A percentile compares a stretch with the other conserved stretches of the same genome.
Conservation (phyloP, 37 sponge, comb jelly and placozoan species). For the Diacarnus erythraeanus region DNA sequence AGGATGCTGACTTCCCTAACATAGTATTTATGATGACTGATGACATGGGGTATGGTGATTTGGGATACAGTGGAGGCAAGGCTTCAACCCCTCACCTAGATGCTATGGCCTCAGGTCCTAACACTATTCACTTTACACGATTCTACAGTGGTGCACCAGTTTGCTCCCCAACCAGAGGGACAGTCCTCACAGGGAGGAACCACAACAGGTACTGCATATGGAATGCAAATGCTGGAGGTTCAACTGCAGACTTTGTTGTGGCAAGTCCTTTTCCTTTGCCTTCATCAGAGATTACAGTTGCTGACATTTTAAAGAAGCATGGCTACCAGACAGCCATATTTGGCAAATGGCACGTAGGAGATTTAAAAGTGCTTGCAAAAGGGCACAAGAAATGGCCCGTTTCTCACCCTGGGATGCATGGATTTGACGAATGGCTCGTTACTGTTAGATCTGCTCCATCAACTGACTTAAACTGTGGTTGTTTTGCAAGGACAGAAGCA, state of each 20-base stretch:
- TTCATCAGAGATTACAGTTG: slow-evolving; percentile 57
- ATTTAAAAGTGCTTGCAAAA: slow-evolving; percentile 28
- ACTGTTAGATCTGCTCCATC: slow-evolving; percentile 62
- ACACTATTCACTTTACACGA: slow-evolving; percentile 52
- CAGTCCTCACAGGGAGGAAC: slow-evolving; percentile 73
- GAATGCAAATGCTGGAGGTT: slow-evolving; percentile 59
- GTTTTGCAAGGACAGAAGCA: slow-evolving; percentile 29
- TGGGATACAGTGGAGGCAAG: slow-evolving; percentile 58
- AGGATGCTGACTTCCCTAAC: slow-evolving; percentile 28
- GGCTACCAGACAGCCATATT: slow-evolving; percentile 67
- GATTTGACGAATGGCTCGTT: slow-evolving; percentile 51
- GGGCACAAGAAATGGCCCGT: slow-evolving; percentile 75
- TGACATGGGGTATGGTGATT: slow-evolving; percentile 69
- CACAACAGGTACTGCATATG: slow-evolving; percentile 77
- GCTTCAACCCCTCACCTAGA: slow-evolving; percentile 66
- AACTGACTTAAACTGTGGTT: slow-evolving; percentile 61
- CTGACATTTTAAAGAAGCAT: slow-evolving; percentile 50
- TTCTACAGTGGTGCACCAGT: slow-evolving; percentile 75
- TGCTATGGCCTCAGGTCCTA: slow-evolving; percentile 51
- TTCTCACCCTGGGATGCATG: slow-evolving; percentile 66
- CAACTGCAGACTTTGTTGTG: slow-evolving; percentile 31
- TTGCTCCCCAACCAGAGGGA: slow-evolving; percentile 75
- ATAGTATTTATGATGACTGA: slow-evolving; percentile 73
- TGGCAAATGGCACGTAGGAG: slow-evolving; percentile 78
- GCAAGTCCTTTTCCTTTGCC: slow-evolving; percentile 56